These are phyloP conservation scores for Alauda arvensis DNA, from an alignment of 2,797 vertebrate genomes.

Conservation along the genomic window DNA sequence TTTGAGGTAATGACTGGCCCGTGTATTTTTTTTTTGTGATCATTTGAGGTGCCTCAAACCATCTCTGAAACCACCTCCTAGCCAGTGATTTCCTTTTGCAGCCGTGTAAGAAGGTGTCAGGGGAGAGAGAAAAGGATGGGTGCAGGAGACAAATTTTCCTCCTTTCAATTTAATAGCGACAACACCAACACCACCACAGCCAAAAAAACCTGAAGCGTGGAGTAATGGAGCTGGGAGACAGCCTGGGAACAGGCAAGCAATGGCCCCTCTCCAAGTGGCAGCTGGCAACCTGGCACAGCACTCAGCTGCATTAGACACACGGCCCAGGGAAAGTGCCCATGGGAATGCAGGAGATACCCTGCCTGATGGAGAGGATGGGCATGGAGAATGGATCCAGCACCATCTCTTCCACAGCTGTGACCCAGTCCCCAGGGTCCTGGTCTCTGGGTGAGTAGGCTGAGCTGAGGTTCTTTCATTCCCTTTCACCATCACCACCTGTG, in stretches of 20 bases:
- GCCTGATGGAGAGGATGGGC: neutral
- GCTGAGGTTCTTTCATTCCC: neutral
- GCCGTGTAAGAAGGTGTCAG: neutral
- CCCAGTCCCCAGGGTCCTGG: neutral
- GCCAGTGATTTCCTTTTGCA: neutral
- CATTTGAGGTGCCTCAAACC: neutral
- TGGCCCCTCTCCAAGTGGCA: slow-evolving; percentile 40
- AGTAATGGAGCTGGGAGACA: slow-evolving; percentile 15
- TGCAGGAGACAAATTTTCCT: neutral
- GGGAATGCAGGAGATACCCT: neutral
- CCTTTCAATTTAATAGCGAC: slow-evolving; percentile 4
- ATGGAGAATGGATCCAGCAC: neutral
- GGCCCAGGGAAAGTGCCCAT: neutral
- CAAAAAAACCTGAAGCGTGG: slow-evolving; percentile 22
- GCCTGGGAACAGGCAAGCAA: neutral
- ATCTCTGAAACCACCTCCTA: neutral
- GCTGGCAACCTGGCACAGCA: slow-evolving; percentile 10
- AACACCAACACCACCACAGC: neutral
- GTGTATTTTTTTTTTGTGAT: neutral
- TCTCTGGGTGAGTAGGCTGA: neutral
- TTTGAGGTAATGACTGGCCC: neutral
- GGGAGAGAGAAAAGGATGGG: neutral
- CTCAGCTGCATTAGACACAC: neutral
- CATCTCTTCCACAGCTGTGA: neutral
- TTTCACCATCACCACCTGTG: neutral